Conservation (phyloP, 2,888 invertebrate species). For the Bimastos eiseni region DNA sequence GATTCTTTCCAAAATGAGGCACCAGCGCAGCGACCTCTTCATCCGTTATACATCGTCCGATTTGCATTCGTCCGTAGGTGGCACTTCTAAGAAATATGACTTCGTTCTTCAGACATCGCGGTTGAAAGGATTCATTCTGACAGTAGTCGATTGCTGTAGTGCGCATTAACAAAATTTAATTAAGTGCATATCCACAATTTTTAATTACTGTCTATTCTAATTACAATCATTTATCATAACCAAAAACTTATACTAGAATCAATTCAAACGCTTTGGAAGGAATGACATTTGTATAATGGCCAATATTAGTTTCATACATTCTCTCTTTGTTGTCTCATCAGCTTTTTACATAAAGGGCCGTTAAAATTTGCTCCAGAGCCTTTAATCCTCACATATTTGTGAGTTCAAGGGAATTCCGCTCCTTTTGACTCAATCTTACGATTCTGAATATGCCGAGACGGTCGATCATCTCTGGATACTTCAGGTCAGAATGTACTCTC, state of each 20-base stretch:
- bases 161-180: background rate
- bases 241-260: background rate
- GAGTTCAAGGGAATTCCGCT: no score
- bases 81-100: background rate
- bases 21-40: background rate
- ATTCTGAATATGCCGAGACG: no score
- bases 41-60: background rate
- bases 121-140: background rate
- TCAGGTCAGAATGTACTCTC: no score
- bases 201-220: background rate
- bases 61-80: slow-evolving; percentile 4
- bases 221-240: background rate
- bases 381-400: no score
- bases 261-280: background rate
- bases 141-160: background rate
- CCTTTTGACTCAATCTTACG: no score
- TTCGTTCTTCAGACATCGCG: background rate
- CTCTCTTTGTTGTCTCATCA: no score
- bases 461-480: no score
- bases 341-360: no score
- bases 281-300: no score
- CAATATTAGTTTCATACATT: no score
- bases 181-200: no score
- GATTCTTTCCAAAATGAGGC: background rate
- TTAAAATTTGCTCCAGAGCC: no score